These are phyloP conservation scores for Parotocinclus haroldoi DNA, from an alignment of 2,797 vertebrate genomes.

Conservation along the genomic window DNA sequence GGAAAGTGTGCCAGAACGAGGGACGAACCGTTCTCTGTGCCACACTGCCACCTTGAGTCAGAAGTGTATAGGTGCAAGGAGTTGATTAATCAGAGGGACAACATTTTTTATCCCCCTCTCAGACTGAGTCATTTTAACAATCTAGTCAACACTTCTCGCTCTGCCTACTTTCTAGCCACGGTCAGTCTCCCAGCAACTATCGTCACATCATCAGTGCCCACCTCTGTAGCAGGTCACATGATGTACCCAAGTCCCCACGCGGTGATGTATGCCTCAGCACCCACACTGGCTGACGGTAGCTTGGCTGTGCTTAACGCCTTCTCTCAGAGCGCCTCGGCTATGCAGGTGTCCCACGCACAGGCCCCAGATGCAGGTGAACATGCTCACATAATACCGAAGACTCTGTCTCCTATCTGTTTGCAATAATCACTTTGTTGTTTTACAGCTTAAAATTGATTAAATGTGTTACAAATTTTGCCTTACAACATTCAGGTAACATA, in stretches of 20 bases:
- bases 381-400: neutral
- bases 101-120: too few relatives aligned
- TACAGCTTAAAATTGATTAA: too few relatives aligned
- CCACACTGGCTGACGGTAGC: slow-evolving; percentile 84
- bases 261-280: slow-evolving; percentile 93
- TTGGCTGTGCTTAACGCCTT: slow-evolving; percentile 96
- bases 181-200: slow-evolving; percentile 95
- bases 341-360: slow-evolving; percentile 94
- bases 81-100: too few relatives aligned
- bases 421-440: too few relatives aligned
- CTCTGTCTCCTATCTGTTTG: too few relatives aligned
- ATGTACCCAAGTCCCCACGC: slow-evolving; percentile 96
- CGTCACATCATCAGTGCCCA: slow-evolving; percentile 91
- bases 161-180: slow-evolving; percentile 54
- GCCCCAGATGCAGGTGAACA: slow-evolving; percentile 87
- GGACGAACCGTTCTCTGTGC: neutral
- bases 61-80: neutral
- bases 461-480: too few relatives aligned
- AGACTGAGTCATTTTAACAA: too few relatives aligned
- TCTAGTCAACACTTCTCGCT: neutral
- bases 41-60: slow-evolving; percentile 35
- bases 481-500: too few relatives aligned
- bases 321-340: slow-evolving; percentile 85
- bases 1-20: too few relatives aligned
- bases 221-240: slow-evolving; percentile 94